Conservation (phyloP, 2,888 invertebrate species). For the Melieria picta region DNA sequence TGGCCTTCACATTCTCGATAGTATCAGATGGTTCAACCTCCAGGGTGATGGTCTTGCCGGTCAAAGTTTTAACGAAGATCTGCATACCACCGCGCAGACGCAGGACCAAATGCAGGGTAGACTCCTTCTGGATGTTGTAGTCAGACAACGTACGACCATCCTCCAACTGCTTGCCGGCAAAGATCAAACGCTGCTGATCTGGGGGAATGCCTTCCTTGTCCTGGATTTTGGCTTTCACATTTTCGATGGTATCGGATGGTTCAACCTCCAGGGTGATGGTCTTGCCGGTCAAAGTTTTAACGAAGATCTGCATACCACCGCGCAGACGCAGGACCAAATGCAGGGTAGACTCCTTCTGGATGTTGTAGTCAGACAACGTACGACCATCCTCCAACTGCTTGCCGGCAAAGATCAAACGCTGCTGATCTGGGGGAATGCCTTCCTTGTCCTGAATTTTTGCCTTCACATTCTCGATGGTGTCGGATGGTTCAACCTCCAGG, state of each 20-base stretch:
- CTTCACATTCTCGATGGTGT: constrained; percentile 45
- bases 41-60: constrained; percentile 46
- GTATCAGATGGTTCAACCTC: constrained; percentile 46
- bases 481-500: constrained; percentile 45
- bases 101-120: constrained; percentile 45
- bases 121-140: constrained; percentile 48
- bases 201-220: constrained; percentile 60
- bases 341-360: constrained; percentile 45
- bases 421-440: constrained; percentile 47
- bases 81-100: constrained; percentile 48
- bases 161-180: constrained; percentile 60
- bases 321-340: constrained; percentile 45
- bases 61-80: constrained; percentile 46
- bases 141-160: constrained; percentile 56
- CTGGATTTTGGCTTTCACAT: constrained; percentile 59
- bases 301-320: constrained; percentile 48
- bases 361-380: constrained; percentile 47
- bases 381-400: constrained; percentile 46
- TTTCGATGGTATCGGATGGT: constrained; percentile 52
- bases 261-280: constrained; percentile 46
- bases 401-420: constrained; percentile 46
- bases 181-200: constrained; percentile 60
- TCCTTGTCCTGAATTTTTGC: constrained; percentile 47
- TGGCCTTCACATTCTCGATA: constrained; percentile 45
- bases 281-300: constrained; percentile 45